A percentile compares a stretch with the other conserved stretches of the same genome.
Conservation (phyloP, 2,113 vertebrate species). For the Etia nguti region DNA sequence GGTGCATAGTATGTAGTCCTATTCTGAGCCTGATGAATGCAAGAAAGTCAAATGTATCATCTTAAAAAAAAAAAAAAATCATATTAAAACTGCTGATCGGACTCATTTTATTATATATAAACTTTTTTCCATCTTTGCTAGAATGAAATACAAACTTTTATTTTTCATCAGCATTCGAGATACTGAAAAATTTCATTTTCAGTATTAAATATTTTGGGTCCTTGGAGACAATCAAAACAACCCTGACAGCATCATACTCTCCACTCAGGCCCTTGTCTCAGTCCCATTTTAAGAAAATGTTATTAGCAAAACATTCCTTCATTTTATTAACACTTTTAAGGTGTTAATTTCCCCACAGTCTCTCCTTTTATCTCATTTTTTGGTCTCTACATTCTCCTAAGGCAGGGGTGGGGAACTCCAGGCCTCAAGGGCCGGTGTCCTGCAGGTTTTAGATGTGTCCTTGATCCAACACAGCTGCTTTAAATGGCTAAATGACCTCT, state of each 20-base stretch:
- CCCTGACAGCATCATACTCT: background rate
- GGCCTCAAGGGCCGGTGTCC: too few species aligned
- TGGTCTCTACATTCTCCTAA: too few species aligned
- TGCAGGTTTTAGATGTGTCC: too few species aligned
- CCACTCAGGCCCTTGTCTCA: background rate
- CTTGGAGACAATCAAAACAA: rapidly evolving
- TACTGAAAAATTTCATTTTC: background rate
- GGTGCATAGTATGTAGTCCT: constrained; percentile 96
- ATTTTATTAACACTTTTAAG: background rate
- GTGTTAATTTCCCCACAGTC: background rate
- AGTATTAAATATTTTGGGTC: background rate
- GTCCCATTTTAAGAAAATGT: too few species aligned
- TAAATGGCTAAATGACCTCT: too few species aligned
- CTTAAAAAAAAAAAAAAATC: background rate
- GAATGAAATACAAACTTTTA: background rate
- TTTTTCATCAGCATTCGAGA: too few species aligned
- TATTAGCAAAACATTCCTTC: too few species aligned
- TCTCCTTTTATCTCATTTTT: background rate
- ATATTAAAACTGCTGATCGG: background rate
- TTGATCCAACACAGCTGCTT: too few species aligned
- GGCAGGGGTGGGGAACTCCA: too few species aligned
- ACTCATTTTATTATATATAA: background rate
- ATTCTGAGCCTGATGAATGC: constrained; percentile 83
- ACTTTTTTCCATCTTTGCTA: background rate
- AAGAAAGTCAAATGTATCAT: background rate